Conservation (phyloP, 1,140 invertebrate species). For the Mactra quadrangularis region DNA sequence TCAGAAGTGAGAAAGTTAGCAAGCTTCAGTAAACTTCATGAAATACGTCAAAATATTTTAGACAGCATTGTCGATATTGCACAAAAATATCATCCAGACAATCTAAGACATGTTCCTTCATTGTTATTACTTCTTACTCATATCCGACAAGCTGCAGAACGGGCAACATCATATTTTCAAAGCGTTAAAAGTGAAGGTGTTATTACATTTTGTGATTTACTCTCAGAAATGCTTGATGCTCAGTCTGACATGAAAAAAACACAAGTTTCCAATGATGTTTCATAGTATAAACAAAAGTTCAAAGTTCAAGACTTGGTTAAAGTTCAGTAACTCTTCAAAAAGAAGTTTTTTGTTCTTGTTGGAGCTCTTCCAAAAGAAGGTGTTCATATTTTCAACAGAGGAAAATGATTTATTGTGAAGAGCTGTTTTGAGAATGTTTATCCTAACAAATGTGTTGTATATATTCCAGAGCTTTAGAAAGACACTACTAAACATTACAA, state of each 20-base stretch:
- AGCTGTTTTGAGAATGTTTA: too few species aligned
- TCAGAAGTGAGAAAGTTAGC: slow-evolving; percentile 76
- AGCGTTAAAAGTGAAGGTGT: slow-evolving; percentile 76
- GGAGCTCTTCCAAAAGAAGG: too few species aligned
- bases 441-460: too few species aligned
- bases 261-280: not conserved
- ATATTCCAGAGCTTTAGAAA: too few species aligned
- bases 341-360: too few species aligned
- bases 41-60: slow-evolving; percentile 76
- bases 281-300: too few species aligned
- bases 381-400: too few species aligned
- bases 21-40: slow-evolving; percentile 73
- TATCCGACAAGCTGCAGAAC: slow-evolving; percentile 78
- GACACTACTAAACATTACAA: too few species aligned
- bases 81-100: slow-evolving; percentile 78
- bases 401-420: too few species aligned
- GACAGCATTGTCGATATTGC: slow-evolving; percentile 78
- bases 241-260: slow-evolving; percentile 66
- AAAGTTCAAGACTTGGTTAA: too few species aligned
- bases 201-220: slow-evolving; percentile 79
- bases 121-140: slow-evolving; percentile 79
- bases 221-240: slow-evolving; percentile 80
- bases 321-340: too few species aligned
- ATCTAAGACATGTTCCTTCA: slow-evolving; percentile 75
- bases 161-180: slow-evolving; percentile 77